Conservation (phyloP, 2,888 invertebrate genomes). For the Agrochola lota region DNA sequence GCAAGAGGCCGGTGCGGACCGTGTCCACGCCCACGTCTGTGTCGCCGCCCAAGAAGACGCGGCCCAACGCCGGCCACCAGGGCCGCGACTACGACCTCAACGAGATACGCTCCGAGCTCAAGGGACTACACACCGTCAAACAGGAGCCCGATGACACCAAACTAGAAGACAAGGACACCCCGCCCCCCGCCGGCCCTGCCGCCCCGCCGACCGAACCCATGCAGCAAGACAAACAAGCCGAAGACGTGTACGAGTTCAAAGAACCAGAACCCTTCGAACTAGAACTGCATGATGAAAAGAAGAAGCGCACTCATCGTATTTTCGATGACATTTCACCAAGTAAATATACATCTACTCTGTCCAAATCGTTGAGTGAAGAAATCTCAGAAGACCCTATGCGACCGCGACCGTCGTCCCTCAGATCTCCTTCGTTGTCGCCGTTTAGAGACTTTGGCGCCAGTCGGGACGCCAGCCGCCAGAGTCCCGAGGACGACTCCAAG, state of each 20-base stretch:
- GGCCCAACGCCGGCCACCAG: constrained; percentile 78
- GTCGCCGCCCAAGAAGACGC: constrained; percentile 83
- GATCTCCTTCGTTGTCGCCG: constrained; percentile 86
- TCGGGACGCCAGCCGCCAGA: constrained; percentile 91
- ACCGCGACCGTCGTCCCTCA: constrained; percentile 77
- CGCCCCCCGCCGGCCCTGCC: constrained; percentile 63
- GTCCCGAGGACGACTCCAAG: constrained; percentile 92
- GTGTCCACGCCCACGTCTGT: constrained; percentile 80
- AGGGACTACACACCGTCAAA: constrained; percentile 92
- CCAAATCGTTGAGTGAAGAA: constrained; percentile 90
- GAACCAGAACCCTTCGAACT: constrained; percentile 97
- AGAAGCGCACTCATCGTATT: constrained; percentile 87
- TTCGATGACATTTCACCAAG: constrained; percentile 89
- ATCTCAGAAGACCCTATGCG: constrained; percentile 86
- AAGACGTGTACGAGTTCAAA: constrained; percentile 96
- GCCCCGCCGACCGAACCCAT: constrained; percentile 72
- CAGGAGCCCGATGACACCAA: constrained; percentile 86
- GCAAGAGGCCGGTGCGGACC: constrained; percentile 83
- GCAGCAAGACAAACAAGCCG: constrained; percentile 84
- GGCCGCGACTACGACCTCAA: constrained; percentile 95
- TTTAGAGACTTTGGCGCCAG: constrained; percentile 84
- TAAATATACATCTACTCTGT: constrained; percentile 85
- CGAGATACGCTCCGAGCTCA: constrained; percentile 95
- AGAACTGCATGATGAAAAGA: constrained; percentile 92
- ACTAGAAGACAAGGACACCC: constrained; percentile 79